These are phyloP conservation scores for Macaria notata DNA, from an alignment of 2,888 invertebrate species.

Conservation along the genomic window DNA sequence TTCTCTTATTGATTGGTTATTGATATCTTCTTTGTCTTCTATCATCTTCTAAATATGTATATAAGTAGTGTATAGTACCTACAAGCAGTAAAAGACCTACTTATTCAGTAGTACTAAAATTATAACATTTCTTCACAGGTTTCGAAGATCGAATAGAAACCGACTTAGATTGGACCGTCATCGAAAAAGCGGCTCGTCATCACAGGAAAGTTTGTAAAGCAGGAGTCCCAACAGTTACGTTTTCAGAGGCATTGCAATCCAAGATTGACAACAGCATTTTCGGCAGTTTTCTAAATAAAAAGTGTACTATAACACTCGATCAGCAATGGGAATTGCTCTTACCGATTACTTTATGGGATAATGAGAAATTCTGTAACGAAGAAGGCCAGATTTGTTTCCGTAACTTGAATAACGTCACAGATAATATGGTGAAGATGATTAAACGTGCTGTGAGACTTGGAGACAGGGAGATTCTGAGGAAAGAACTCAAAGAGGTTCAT, in stretches of 20 bases:
- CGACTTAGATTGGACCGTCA: constrained; percentile 62
- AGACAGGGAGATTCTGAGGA: constrained; percentile 48
- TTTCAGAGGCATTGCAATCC: constrained; percentile 55
- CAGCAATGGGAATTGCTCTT: constrained; percentile 63
- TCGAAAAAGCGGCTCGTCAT: constrained; percentile 50
- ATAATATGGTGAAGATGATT: constrained; percentile 55
- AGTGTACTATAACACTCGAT: constrained; percentile 51
- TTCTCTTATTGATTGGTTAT: too few species aligned
- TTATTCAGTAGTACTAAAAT: too few species aligned
- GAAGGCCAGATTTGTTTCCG: constrained; percentile 63
- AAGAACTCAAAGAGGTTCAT: constrained; percentile 49
- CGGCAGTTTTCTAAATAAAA: constrained; percentile 53
- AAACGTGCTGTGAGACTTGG: constrained; percentile 50
- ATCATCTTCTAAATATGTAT: too few species aligned
- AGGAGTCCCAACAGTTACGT: constrained; percentile 44
- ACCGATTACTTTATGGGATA: constrained; percentile 65
- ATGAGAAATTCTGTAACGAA: constrained; percentile 57
- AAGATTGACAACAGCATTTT: constrained; percentile 63
- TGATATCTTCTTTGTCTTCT: too few species aligned
- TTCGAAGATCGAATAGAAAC: constrained; percentile 63
- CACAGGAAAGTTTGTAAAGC: constrained; percentile 53
- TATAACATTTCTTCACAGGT: constrained; percentile 41
- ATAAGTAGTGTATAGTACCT: too few species aligned
- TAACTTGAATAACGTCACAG: constrained; percentile 57
- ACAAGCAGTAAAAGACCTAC: too few species aligned